phyloP scores from a whole-genome alignment of 2,113 vertebrate genomes.

The Zingel zingel region DNA sequence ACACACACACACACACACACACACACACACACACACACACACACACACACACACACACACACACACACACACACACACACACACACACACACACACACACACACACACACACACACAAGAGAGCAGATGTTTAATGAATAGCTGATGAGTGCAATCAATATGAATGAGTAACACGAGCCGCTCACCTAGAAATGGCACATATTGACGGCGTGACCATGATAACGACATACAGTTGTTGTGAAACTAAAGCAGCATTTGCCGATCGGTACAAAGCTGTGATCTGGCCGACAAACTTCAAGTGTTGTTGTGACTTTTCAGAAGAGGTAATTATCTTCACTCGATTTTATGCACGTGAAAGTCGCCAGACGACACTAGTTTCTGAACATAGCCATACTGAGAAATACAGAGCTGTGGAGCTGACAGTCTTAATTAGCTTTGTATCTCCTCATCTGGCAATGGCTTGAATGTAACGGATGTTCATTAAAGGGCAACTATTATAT shows the following conservation, averaged over 20 bases:
- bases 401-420: too few species aligned
- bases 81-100: too few species aligned
- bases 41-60: neutral
- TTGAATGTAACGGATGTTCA: too few species aligned
- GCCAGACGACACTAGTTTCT: too few species aligned
- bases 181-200: conserved; percentile 37
- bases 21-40: neutral
- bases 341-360: too few species aligned
- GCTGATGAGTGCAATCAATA: conserved; percentile 67
- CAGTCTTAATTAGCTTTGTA: too few species aligned
- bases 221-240: neutral
- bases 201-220: conserved; percentile 6
- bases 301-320: neutral
- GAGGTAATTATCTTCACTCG: too few species aligned
- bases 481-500: too few species aligned
- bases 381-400: too few species aligned
- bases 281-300: neutral
- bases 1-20: neutral
- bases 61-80: too few species aligned
- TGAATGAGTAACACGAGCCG: conserved; percentile 48
- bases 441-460: too few species aligned
- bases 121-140: conserved; percentile 77
- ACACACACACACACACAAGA: conserved; percentile 12
- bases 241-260: neutral
- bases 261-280: neutral